Conservation (phyloP, 2,888 invertebrate species). For the Noctuana brunneofusca region DNA sequence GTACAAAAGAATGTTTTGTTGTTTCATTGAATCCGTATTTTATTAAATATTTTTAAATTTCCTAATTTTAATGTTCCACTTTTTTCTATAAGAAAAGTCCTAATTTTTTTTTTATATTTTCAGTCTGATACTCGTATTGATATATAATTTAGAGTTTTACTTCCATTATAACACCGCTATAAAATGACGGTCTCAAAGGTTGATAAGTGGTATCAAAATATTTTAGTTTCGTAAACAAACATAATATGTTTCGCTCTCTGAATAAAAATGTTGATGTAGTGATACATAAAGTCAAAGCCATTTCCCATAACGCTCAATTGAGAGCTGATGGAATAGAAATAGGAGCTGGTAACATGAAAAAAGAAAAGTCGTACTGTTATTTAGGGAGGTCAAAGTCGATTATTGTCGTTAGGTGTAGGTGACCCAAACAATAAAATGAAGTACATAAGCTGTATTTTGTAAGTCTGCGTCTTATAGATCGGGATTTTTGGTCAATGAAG, state of each 20-base stretch:
- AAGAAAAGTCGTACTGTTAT: slow-evolving; percentile 28
- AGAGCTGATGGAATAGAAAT: slow-evolving; percentile 32
- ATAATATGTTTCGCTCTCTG: slow-evolving; percentile 7
- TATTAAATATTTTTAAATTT: no score
- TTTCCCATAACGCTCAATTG: slow-evolving; percentile 35
- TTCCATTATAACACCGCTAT: no score
- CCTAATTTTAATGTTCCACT: no score
- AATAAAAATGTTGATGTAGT: slow-evolving; percentile 26
- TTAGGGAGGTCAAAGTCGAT: slow-evolving; percentile 26
- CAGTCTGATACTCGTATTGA: no score
- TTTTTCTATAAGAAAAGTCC: no score
- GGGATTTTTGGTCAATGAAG: background rate
- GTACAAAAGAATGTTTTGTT: no score
- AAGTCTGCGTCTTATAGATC: background rate
- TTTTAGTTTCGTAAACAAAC: background rate
- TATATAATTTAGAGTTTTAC: no score
- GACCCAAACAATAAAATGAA: slow-evolving; percentile 19
- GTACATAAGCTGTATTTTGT: slow-evolving; percentile 16
- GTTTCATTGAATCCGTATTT: no score
- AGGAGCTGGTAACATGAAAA: slow-evolving; percentile 30
- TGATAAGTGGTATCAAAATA: no score
- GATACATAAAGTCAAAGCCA: slow-evolving; percentile 30
- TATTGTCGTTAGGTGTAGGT: slow-evolving; percentile 20
- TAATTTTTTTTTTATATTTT: no score
- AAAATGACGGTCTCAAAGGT: no score